Evolutionary conservation across 2,113 vertebrate genomes (phyloP).

Genomic region (Ahaetulla prasina): DNA sequence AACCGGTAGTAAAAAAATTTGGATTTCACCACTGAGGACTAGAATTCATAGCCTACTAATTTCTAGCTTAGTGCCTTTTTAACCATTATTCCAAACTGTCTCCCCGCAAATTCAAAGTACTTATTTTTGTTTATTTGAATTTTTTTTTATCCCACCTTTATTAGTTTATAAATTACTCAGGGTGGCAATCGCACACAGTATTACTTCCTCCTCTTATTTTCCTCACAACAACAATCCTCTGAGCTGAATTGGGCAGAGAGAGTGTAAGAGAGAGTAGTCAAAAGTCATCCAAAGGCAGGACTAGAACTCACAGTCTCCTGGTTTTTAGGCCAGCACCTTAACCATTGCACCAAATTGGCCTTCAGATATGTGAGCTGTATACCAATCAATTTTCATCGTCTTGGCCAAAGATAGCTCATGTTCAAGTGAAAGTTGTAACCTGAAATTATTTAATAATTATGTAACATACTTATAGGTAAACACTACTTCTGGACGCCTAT

Average conservation of each 20-base stretch:
- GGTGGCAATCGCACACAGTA: background rate
- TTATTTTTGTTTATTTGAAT: background rate
- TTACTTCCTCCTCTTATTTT: background rate
- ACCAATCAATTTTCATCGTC: background rate
- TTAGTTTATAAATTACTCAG: background rate
- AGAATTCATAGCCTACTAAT: background rate
- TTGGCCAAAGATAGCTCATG: background rate
- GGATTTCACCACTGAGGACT: no score
- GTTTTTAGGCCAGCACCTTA: background rate
- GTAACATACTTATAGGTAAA: constrained; percentile 17
- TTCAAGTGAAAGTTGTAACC: constrained; percentile 22
- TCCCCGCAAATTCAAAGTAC: background rate
- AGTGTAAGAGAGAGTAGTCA: background rate
- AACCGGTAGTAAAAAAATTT: no score
- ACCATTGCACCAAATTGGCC: background rate
- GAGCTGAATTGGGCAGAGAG: background rate
- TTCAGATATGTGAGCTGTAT: background rate
- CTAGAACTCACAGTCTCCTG: background rate
- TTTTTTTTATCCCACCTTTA: background rate
- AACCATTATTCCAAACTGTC: background rate
- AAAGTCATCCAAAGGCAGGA: background rate
- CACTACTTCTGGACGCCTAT: background rate
- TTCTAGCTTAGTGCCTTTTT: background rate
- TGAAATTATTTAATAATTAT: background rate
- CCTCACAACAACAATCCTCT: background rate